phyloP scores from a whole-genome alignment of 2,888 invertebrate genomes.

The Andrena bicolor region DNA sequence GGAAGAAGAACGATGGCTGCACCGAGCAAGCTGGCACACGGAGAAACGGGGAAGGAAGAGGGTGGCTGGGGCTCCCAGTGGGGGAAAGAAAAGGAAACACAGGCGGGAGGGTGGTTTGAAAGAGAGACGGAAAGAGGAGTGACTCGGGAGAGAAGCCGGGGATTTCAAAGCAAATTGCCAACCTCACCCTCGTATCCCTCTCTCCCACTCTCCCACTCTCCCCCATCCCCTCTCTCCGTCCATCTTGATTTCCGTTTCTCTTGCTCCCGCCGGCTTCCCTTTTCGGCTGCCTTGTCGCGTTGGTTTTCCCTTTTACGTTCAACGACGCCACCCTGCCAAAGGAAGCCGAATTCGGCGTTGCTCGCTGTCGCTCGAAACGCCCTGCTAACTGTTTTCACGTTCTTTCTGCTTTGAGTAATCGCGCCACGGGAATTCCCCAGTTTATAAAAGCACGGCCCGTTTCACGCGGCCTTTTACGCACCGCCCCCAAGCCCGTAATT shows the following conservation, averaged over 20 bases:
- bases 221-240: conserved; percentile 11
- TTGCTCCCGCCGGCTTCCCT: conserved; percentile 24
- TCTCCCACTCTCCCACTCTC: conserved; percentile 2
- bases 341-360: conserved; percentile 37
- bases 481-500: conserved; percentile 1
- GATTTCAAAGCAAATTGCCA: conserved; percentile 77
- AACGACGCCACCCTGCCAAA: conserved; percentile 22
- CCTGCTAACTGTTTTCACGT: conserved; percentile 33
- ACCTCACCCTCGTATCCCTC: conserved; percentile 48
- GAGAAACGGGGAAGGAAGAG: conserved; percentile 39
- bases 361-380: conserved; percentile 12
- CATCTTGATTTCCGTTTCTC: conserved; percentile 44
- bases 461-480: neutral
- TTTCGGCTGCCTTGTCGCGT: conserved; percentile 34
- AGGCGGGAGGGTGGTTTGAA: conserved; percentile 16
- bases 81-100: conserved; percentile 34
- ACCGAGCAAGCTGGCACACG: conserved; percentile 46
- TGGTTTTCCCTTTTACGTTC: conserved; percentile 47
- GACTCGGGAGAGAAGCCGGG: conserved; percentile 58
- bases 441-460: conserved; percentile 30
- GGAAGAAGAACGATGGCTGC: conserved; percentile 43
- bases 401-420: conserved; percentile 35
- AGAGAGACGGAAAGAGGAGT: conserved; percentile 47
- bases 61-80: conserved; percentile 1
- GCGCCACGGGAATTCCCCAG: conserved; percentile 2